Percentiles rank a stretch among this genome's conserved stretches.
Evolutionary conservation across 2,888 invertebrate genomes (phyloP).

Genomic region (Oligia latruncula): DNA sequence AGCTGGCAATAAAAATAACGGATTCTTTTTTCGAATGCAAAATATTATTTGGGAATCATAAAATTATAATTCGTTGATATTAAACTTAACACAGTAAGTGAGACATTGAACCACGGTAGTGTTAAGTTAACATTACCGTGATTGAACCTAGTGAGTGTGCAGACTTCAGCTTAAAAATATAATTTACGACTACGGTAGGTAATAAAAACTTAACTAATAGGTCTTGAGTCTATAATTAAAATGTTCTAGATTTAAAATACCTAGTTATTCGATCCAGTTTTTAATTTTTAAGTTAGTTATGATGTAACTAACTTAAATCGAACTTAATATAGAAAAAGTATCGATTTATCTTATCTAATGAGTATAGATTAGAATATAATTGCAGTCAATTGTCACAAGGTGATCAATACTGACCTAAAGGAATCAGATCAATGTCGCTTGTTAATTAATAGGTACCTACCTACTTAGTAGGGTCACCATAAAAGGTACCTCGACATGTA

Average conservation of each 20-base stretch:
- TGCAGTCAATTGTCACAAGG: conserved; percentile 59
- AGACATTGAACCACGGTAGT: conserved; percentile 54
- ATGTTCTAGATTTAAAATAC: conserved; percentile 33
- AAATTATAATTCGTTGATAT: conserved; percentile 24
- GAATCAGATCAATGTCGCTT: conserved; percentile 61
- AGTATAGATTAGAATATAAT: conserved; percentile 50
- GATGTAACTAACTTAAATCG: no score
- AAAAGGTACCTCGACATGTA: conserved; percentile 47
- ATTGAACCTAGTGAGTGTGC: conserved; percentile 53
- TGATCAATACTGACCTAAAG: conserved; percentile 52
- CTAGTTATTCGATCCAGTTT: conserved; percentile 28
- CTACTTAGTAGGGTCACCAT: conserved; percentile 45
- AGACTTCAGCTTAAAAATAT: conserved; percentile 30
- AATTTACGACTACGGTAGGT: conserved; percentile 26
- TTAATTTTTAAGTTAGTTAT: conserved; percentile 36
- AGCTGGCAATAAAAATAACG: conserved; percentile 56
- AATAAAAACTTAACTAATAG: conserved; percentile 42
- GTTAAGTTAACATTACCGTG: no score
- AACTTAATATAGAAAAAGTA: conserved; percentile 12
- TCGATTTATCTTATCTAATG: conserved; percentile 30
- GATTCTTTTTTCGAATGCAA: conserved; percentile 40
- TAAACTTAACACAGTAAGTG: conserved; percentile 14
- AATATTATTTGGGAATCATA: conserved; percentile 30
- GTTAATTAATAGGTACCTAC: conserved; percentile 40
- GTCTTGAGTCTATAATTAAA: conserved; percentile 32